Conservation (phyloP, 1,140 invertebrate species). For the Antheraea mylitta region DNA sequence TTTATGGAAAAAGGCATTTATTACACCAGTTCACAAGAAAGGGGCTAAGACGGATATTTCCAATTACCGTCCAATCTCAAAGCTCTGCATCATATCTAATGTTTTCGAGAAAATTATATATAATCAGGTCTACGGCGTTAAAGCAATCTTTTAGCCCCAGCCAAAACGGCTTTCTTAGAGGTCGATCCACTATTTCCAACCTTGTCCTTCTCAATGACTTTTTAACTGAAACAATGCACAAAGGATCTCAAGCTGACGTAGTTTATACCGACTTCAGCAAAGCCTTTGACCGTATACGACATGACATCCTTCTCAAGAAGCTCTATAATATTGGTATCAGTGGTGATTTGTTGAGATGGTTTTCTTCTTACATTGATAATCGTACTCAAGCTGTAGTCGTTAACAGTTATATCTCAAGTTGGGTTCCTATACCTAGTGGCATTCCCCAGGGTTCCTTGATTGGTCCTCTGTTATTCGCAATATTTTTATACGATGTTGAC, state of each 20-base stretch:
- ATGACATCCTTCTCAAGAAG: conserved; percentile 12
- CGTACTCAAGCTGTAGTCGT: conserved; percentile 4
- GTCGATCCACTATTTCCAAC: conserved; percentile 15
- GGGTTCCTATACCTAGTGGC: neutral
- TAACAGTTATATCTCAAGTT: neutral
- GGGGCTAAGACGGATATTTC: conserved; percentile 16
- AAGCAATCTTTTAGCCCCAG: neutral
- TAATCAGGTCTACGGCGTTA: conserved; percentile 5
- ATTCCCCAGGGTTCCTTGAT: conserved; percentile 19
- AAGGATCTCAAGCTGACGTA: conserved; percentile 14
- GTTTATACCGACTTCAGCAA: conserved; percentile 25
- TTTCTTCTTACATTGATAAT: conserved; percentile 13
- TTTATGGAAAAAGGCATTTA: conserved; percentile 28
- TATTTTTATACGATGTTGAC: conserved; percentile 20
- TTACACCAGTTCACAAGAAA: conserved; percentile 32
- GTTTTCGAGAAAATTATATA: conserved; percentile 24
- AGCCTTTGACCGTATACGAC: conserved; percentile 20
- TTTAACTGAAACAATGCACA: conserved; percentile 8
- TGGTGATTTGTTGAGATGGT: conserved; percentile 11
- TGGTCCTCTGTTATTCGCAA: conserved; percentile 13
- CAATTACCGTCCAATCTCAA: conserved; percentile 40
- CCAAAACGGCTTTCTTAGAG: conserved; percentile 22
- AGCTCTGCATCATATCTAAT: conserved; percentile 29
- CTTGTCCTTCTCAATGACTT: conserved; percentile 11
- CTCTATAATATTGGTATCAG: conserved; percentile 10